Evolutionary conservation across 2,888 invertebrate genomes (phyloP).

Genomic region (Tetragonula carbonaria): DNA sequence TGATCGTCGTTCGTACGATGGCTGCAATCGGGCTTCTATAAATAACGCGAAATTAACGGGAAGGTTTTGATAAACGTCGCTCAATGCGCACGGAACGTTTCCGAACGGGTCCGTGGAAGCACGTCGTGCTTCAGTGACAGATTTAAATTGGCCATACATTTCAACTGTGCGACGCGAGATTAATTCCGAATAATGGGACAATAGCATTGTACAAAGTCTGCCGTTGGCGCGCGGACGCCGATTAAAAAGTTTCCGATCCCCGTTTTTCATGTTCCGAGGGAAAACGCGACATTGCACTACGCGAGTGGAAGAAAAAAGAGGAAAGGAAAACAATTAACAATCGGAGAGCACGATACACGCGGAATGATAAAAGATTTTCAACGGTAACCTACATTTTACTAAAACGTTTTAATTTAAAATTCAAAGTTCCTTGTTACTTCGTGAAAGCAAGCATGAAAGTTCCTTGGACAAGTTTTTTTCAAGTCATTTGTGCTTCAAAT

Average conservation of each 20-base stretch:
- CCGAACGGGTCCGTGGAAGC: background rate
- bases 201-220: background rate
- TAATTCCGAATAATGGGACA: constrained; percentile 13
- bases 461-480: constrained; percentile 28
- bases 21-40: background rate
- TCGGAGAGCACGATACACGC: background rate
- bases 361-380: constrained; percentile 11
- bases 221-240: background rate
- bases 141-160: constrained; percentile 36
- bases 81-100: constrained; percentile 14
- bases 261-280: background rate
- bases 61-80: constrained; percentile 40
- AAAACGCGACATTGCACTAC: background rate
- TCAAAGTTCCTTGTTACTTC: constrained; percentile 46
- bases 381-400: constrained; percentile 19
- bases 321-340: too few species aligned
- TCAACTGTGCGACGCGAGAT: constrained; percentile 17
- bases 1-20: background rate
- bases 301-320: background rate
- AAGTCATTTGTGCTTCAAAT: background rate
- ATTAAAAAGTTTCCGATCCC: background rate
- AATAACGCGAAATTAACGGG: constrained; percentile 41
- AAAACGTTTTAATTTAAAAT: constrained; percentile 48
- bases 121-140: constrained; percentile 16
- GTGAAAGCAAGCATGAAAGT: constrained; percentile 44